These are phyloP conservation scores for Candoia aspera DNA, from an alignment of 2,113 vertebrate species.

Conservation along the genomic window DNA sequence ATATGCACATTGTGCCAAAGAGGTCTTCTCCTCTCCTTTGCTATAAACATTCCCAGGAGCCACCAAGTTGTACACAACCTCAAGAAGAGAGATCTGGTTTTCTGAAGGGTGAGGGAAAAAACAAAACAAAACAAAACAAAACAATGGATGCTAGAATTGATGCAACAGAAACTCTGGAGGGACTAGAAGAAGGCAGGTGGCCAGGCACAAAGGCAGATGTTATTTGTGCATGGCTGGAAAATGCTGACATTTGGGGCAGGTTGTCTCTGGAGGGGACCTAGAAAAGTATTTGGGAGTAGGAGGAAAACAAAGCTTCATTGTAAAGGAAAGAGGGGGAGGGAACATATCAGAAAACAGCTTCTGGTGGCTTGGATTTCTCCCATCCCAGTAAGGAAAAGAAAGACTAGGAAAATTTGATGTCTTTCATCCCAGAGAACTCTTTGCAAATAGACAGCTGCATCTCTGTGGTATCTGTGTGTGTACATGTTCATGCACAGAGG, in stretches of 20 bases:
- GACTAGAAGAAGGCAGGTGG: background rate
- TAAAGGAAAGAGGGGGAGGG: background rate
- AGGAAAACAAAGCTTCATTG: background rate
- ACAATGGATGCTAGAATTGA: background rate
- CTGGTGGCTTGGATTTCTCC: background rate
- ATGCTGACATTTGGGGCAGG: background rate
- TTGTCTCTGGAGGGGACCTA: background rate
- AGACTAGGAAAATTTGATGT: background rate
- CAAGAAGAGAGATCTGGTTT: background rate
- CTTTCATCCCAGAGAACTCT: background rate
- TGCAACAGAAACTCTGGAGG: background rate
- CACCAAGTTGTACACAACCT: background rate
- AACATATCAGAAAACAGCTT: rapidly evolving
- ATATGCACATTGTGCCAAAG: background rate
- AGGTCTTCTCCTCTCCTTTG: background rate
- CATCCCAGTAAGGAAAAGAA: background rate
- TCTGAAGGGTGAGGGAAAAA: background rate
- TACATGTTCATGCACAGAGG: background rate
- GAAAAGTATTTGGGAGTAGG: background rate
- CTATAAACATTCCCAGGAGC: too few relatives aligned
- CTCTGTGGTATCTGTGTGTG: background rate
- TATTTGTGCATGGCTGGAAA: background rate
- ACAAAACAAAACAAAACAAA: background rate
- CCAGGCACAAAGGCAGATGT: background rate
- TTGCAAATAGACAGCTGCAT: background rate